These are phyloP conservation scores for Dipodomys stephensi DNA, from an alignment of 2,113 vertebrate species.

Conservation along the genomic window DNA sequence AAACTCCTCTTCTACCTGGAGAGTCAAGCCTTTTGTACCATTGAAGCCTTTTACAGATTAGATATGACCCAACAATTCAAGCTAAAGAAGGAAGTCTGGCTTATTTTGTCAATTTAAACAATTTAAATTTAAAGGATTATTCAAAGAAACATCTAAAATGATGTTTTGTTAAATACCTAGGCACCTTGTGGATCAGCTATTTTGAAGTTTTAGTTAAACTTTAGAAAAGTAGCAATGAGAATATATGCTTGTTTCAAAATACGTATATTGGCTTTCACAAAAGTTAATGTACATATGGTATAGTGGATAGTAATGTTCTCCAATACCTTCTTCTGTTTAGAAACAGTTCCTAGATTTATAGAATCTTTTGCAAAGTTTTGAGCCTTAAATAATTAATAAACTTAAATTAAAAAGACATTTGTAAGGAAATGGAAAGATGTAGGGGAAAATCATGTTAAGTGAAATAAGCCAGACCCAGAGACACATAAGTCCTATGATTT, in stretches of 20 bases:
- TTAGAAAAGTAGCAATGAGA: not conserved
- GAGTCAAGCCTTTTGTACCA: not conserved
- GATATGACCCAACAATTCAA: not conserved
- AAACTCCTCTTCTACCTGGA: not conserved
- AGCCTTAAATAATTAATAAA: not conserved
- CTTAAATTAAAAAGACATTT: constrained; percentile 35
- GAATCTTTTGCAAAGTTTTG: constrained; percentile 37
- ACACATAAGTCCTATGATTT: no score
- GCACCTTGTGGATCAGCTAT: not conserved
- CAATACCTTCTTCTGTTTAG: constrained; percentile 23
- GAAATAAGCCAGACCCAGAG: no score
- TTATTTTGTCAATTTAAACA: not conserved
- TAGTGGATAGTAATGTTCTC: not conserved
- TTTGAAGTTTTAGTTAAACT: constrained; percentile 48
- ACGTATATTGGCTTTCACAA: not conserved
- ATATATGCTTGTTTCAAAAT: constrained; percentile 25
- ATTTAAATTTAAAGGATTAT: not conserved
- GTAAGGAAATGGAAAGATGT: no score
- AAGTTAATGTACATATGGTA: constrained; percentile 36
- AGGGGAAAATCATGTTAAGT: no score
- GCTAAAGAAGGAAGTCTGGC: not conserved
- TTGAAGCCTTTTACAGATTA: not conserved
- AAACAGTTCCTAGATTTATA: constrained; percentile 7
- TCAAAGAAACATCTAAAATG: not conserved
- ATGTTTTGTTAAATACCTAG: not conserved